These are phyloP conservation scores for Callipepla californica DNA, from an alignment of 2,113 vertebrate genomes.

Conservation along the genomic window DNA sequence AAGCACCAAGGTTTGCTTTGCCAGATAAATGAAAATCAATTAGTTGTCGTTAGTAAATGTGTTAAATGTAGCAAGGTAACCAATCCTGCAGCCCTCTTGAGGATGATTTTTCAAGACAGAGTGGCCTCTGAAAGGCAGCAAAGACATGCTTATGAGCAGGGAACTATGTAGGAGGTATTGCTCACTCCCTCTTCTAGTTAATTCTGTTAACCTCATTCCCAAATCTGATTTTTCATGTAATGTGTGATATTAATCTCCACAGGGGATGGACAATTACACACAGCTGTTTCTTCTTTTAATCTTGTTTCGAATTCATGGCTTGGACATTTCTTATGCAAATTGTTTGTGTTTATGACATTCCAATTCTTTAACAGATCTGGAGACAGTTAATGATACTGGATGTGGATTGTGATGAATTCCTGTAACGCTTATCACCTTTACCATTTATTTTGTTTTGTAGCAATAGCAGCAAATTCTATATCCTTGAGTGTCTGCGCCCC, in stretches of 20 bases:
- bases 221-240: slow-evolving; percentile 64
- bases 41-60: slow-evolving; percentile 28
- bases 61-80: slow-evolving; percentile 23
- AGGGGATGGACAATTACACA: slow-evolving; percentile 46
- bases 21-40: slow-evolving; percentile 68
- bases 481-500: background rate
- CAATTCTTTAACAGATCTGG: slow-evolving; percentile 2
- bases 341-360: slow-evolving; percentile 42
- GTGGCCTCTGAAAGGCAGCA: background rate
- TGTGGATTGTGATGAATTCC: background rate
- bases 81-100: slow-evolving; percentile 12
- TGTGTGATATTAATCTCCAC: slow-evolving; percentile 53
- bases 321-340: slow-evolving; percentile 57
- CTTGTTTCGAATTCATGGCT: slow-evolving; percentile 33
- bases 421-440: background rate
- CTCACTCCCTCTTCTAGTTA: slow-evolving; percentile 32
- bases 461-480: background rate
- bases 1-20: slow-evolving; percentile 30
- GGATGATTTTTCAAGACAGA: slow-evolving; percentile 37
- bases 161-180: slow-evolving; percentile 15
- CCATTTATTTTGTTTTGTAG: slow-evolving; percentile 12
- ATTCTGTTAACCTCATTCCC: slow-evolving; percentile 67
- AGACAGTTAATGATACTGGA: slow-evolving; percentile 31
- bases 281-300: slow-evolving; percentile 60
- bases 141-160: background rate